phyloP scores from a whole-genome alignment of 1,140 invertebrate species.

The Calephelis nemesis region DNA sequence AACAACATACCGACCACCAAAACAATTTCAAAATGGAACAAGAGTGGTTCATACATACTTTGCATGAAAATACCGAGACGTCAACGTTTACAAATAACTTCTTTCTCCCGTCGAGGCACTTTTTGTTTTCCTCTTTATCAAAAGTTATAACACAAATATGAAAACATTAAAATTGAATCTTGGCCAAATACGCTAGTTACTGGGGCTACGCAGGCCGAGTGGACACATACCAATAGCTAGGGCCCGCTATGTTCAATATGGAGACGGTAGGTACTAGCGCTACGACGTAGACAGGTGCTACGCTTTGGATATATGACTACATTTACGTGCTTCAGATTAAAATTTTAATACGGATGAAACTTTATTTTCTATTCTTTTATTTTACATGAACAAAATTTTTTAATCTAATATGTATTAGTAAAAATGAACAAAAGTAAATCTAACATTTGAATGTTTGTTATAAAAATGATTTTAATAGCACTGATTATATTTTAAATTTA shows the following conservation, averaged over 20 bases:
- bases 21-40: slow-evolving; percentile 73
- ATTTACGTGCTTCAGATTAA: slow-evolving; percentile 10
- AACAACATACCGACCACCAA: slow-evolving; percentile 59
- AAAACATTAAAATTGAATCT: slow-evolving; percentile 75
- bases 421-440: no score
- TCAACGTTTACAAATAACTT: slow-evolving; percentile 75
- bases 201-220: slow-evolving; percentile 47
- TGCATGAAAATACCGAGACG: slow-evolving; percentile 70
- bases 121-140: slow-evolving; percentile 67
- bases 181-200: slow-evolving; percentile 69
- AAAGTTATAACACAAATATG: slow-evolving; percentile 74
- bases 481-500: no score
- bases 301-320: slow-evolving; percentile 19
- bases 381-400: neutral
- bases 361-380: neutral
- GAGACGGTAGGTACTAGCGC: slow-evolving; percentile 44
- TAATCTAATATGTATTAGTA: no score
- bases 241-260: slow-evolving; percentile 33
- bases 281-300: slow-evolving; percentile 32
- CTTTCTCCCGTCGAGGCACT: slow-evolving; percentile 53
- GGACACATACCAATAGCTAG: slow-evolving; percentile 60
- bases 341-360: neutral
- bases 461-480: no score
- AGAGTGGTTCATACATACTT: slow-evolving; percentile 60
- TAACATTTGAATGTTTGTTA: no score